Conservation (phyloP, 2,797 vertebrate genomes). For the Pangasius djambal region DNA sequence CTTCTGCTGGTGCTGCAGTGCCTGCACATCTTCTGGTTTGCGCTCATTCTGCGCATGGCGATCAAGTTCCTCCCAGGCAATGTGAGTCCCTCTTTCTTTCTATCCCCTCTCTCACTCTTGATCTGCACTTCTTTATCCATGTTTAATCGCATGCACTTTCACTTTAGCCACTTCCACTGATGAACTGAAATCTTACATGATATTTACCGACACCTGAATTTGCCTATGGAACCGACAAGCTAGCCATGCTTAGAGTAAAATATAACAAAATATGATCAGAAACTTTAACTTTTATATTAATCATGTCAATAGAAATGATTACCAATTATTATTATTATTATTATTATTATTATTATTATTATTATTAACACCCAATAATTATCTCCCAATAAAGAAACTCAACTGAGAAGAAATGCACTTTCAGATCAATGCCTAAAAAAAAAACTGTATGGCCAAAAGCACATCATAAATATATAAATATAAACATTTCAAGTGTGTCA, state of each 20-base stretch:
- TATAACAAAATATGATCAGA: neutral
- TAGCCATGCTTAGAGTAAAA: neutral
- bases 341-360: no score
- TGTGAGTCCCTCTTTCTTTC: constrained; percentile 63
- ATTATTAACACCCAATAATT: neutral
- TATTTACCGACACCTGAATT: neutral
- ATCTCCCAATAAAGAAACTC: neutral
- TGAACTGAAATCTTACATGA: neutral
- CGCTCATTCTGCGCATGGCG: constrained; percentile 91
- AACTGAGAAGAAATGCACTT: neutral
- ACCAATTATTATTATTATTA: no score
- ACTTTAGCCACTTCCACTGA: neutral
- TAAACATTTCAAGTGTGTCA: neutral
- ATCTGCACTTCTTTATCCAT: neutral
- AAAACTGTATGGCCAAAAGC: neutral
- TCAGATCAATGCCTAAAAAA: neutral
- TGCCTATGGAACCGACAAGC: neutral
- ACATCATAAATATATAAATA: neutral
- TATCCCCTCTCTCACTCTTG: no score
- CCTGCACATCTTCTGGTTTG: constrained; percentile 94
- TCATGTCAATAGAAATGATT: no score
- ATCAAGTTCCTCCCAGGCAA: constrained; percentile 94
- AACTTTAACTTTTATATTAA: no score
- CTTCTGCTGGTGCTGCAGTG: constrained; percentile 86
- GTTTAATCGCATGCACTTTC: neutral